Evolutionary conservation across 2,888 invertebrate genomes (phyloP).

Genomic region (Agrotis segetum): DNA sequence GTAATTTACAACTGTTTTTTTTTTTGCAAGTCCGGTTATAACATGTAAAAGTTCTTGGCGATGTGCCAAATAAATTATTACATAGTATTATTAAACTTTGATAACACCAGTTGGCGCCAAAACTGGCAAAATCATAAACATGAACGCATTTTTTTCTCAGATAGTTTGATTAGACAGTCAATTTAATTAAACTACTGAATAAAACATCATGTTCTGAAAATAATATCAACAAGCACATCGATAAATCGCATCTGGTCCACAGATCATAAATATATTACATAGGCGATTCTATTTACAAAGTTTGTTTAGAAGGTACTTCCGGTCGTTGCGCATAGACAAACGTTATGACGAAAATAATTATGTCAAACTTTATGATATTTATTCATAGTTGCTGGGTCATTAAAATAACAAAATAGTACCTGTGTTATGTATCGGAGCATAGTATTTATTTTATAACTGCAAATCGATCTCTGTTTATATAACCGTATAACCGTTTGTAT

Average conservation of each 20-base stretch:
- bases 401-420: not conserved
- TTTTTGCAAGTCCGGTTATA: conserved; percentile 6
- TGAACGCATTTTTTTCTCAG: not conserved
- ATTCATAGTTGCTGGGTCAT: not conserved
- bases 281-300: conserved; percentile 36
- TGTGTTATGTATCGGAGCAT: not conserved
- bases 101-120: not conserved
- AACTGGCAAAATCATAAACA: not conserved
- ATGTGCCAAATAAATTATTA: conserved; percentile 22
- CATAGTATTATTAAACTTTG: not conserved
- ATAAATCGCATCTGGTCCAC: conserved; percentile 15
- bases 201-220: not conserved
- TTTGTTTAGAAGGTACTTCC: conserved; percentile 40
- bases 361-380: conserved; percentile 35
- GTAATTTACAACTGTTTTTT: conserved; percentile 11
- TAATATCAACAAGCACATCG: conserved; percentile 1
- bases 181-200: not conserved
- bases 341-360: conserved; percentile 21
- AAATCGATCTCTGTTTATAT: conserved; percentile 33
- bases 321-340: conserved; percentile 17
- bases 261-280: conserved; percentile 16
- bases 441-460: conserved; percentile 3
- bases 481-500: too few species aligned
- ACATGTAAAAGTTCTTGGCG: conserved; percentile 28
- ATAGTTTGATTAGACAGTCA: not conserved